Conservation (phyloP, 2,113 vertebrate genomes). For the Coptodon bakossiorum region DNA sequence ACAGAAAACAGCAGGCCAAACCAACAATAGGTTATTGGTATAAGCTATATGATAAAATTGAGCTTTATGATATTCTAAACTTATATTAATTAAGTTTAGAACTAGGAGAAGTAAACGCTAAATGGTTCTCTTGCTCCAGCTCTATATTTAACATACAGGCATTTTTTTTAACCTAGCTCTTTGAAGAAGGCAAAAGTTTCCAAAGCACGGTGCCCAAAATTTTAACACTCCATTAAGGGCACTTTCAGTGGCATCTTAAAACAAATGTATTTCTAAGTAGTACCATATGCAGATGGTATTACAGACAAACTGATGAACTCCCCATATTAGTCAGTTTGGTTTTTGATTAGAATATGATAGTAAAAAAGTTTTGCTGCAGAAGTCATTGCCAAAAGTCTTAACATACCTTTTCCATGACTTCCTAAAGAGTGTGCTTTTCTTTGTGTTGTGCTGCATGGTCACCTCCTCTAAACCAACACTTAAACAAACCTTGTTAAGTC, state of each 20-base stretch:
- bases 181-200: not conserved
- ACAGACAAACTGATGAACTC: not conserved
- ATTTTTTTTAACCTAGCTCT: not conserved
- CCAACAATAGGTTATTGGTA: not conserved
- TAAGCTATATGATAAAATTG: not conserved
- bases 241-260: not conserved
- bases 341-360: not conserved
- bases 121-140: not conserved
- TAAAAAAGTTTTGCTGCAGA: not conserved
- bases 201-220: not conserved
- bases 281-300: not conserved
- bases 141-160: not conserved
- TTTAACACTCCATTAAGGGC: not conserved
- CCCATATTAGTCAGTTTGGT: not conserved
- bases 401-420: not conserved
- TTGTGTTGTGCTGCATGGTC: not conserved
- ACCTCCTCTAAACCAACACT: not conserved
- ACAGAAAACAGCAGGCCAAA: not conserved
- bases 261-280: not conserved
- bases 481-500: not conserved
- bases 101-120: fast-evolving
- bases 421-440: not conserved
- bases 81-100: not conserved
- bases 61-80: not conserved
- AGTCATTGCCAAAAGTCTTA: not conserved